Percentiles rank a stretch among this genome's conserved stretches.
These are phyloP conservation scores for Hedychridium roseum DNA, from an alignment of 2,888 invertebrate genomes.

Conservation along the genomic window DNA sequence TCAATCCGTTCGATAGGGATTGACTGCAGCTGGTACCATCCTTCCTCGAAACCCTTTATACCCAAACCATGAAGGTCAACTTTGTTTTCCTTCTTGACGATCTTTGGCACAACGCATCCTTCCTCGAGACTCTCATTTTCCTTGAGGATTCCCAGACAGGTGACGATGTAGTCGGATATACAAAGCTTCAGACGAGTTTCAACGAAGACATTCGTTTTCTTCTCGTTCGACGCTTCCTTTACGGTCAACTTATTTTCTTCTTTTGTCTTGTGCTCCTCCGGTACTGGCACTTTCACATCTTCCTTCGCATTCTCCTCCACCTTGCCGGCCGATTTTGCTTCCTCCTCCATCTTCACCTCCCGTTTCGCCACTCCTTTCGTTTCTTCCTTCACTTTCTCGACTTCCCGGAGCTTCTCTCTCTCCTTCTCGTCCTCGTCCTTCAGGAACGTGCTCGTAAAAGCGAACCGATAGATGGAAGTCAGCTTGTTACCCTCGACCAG, in stretches of 20 bases:
- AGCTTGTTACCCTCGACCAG: slow-evolving; percentile 34
- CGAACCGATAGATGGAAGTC: slow-evolving; percentile 37
- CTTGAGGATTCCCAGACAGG: slow-evolving; percentile 27
- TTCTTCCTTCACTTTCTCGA: slow-evolving; percentile 6
- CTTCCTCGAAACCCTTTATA: slow-evolving; percentile 40
- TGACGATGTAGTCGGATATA: slow-evolving; percentile 26
- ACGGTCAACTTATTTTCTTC: too few relatives aligned
- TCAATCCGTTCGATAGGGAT: slow-evolving; percentile 32
- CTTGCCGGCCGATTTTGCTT: too few relatives aligned
- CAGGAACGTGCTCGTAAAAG: slow-evolving; percentile 40
- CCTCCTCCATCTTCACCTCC: too few relatives aligned
- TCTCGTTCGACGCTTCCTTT: too few relatives aligned
- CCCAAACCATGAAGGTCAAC: slow-evolving; percentile 29
- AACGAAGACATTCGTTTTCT: too few relatives aligned
- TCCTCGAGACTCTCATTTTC: slow-evolving; percentile 17
- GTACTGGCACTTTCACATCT: too few relatives aligned
- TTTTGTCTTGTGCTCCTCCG: too few relatives aligned
- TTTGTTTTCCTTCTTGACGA: slow-evolving; percentile 10
- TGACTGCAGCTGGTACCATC: slow-evolving; percentile 44
- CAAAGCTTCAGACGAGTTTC: slow-evolving; percentile 39
- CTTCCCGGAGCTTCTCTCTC: slow-evolving; percentile 13
- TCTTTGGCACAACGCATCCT: slow-evolving; percentile 27
- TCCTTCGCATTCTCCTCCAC: background rate
- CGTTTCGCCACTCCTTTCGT: background rate
- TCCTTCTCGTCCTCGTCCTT: slow-evolving; percentile 29